Base-by-base conservation (phyloP, 2,888 invertebrate species). In the Agapostemon virescens region DNA sequence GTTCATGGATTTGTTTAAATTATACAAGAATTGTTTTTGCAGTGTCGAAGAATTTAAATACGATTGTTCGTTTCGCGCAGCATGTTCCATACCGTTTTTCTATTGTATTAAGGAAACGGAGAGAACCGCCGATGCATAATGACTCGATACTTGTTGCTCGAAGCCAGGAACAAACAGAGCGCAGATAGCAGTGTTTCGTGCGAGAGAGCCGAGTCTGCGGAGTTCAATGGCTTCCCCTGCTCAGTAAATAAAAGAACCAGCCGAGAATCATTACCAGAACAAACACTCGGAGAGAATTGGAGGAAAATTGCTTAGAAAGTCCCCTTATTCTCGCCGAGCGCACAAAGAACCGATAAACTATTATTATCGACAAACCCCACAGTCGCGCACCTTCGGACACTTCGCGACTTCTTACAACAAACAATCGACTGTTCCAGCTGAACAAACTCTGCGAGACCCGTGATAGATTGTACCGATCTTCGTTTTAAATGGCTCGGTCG, bases 261-360 rank as follows among this genome's bases (percentile, higher is more conserved):
- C 23, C n/a, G 36, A 33, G 66, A 66, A 40, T 40, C 66, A 40
- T 66, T 40, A 61, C 61, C 61, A 61, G 61, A 61, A 61, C 61
- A 61, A 61, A 61, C 61, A 61, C 30, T 61, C 61, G 20, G 33
- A 0, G 33, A 33, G 33, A 61, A 61, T 61, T 61, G 61, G 61
- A 61, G 61, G 61, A 61, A 33, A 61, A 33, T 61, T 61, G 61
- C 61, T 61, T 61, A 61, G 61, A 61, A 61, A 61, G 61, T 61
- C 30, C 20, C 61, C 33, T 61, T 33, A 61, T 61, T 61, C 30
- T 61, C 61, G 33, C 9, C 20, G 20, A 3, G 61, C 30, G 33
- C 30, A 61, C 61, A 33, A 33, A 33, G 30, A 61, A 30, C 9
- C 61, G 61, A 33, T 61, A 61, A 61, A 61, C 30, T 61, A 33